phyloP scores from a whole-genome alignment of 2,797 vertebrate genomes.

The Peromyscus aztecus region DNA sequence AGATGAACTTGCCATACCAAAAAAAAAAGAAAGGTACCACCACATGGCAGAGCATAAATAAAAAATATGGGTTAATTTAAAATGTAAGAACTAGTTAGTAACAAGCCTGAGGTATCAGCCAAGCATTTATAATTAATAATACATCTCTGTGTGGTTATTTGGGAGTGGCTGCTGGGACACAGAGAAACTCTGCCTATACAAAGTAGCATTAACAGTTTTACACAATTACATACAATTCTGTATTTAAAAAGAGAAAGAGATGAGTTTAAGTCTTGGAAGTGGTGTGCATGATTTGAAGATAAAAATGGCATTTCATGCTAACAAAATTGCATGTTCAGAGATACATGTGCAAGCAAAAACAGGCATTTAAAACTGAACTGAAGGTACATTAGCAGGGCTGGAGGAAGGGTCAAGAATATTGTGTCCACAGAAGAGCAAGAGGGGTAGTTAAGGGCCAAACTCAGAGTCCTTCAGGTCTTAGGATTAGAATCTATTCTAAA shows the following conservation, averaged over 20 bases:
- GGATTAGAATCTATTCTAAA: slow-evolving; percentile 14
- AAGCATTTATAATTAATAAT: background rate
- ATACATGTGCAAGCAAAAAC: background rate
- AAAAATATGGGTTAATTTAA: background rate
- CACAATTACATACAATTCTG: background rate
- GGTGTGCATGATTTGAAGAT: background rate
- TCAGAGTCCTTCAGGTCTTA: background rate
- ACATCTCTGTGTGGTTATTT: background rate
- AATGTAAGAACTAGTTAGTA: background rate
- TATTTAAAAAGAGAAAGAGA: background rate
- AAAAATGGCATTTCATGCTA: background rate
- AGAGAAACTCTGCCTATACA: background rate
- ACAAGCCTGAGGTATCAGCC: background rate
- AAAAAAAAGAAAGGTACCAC: no score
- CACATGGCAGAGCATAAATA: no score
- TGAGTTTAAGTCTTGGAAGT: background rate
- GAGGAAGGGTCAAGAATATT: background rate
- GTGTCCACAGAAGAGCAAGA: background rate
- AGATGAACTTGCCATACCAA: no score
- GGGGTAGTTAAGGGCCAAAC: background rate
- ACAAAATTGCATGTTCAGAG: background rate
- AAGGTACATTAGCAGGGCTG: background rate
- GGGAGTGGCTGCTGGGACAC: background rate
- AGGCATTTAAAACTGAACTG: background rate
- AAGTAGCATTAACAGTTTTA: slow-evolving; percentile 30